Conservation (phyloP, 2,888 invertebrate species). For the Unio delphinus region DNA sequence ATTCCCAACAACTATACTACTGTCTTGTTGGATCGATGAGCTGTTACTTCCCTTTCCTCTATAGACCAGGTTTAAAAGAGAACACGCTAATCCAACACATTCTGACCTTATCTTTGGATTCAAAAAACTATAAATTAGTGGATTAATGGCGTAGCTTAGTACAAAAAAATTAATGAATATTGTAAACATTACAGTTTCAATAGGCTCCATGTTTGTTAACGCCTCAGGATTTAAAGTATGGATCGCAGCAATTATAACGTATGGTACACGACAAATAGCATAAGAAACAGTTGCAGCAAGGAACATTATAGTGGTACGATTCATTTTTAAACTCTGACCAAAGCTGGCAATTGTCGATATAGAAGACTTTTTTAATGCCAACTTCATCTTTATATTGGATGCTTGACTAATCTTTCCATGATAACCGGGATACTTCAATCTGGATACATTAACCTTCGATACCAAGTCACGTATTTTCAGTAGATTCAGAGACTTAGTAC, state of each 20-base stretch:
- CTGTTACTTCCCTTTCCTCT: no score
- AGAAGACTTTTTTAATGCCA: no score
- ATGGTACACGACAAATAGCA: slow-evolving; percentile 29
- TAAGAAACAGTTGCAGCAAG: slow-evolving; percentile 30
- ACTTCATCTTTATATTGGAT: no score
- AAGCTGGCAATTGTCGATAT: no score
- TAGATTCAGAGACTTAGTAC: no score
- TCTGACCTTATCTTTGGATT: slow-evolving; percentile 30
- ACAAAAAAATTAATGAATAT: slow-evolving; percentile 26
- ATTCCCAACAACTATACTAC: no score
- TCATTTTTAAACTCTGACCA: slow-evolving; percentile 17
- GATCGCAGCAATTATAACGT: slow-evolving; percentile 19
- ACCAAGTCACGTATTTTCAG: no score
- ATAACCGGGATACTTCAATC: no score
- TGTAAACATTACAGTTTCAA: slow-evolving; percentile 10
- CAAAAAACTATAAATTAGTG: slow-evolving; percentile 33
- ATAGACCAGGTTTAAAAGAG: no score
- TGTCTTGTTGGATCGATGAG: no score
- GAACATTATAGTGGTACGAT: slow-evolving; percentile 33
- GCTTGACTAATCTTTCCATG: no score
- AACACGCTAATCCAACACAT: slow-evolving; percentile 3
- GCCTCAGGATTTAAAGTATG: slow-evolving; percentile 9
- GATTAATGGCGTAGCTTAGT: slow-evolving; percentile 30
- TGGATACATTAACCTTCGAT: no score
- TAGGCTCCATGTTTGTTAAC: slow-evolving; percentile 8